These are phyloP conservation scores for Drosophila azteca DNA, from an alignment of 1,140 invertebrate species.

Conservation along the genomic window DNA sequence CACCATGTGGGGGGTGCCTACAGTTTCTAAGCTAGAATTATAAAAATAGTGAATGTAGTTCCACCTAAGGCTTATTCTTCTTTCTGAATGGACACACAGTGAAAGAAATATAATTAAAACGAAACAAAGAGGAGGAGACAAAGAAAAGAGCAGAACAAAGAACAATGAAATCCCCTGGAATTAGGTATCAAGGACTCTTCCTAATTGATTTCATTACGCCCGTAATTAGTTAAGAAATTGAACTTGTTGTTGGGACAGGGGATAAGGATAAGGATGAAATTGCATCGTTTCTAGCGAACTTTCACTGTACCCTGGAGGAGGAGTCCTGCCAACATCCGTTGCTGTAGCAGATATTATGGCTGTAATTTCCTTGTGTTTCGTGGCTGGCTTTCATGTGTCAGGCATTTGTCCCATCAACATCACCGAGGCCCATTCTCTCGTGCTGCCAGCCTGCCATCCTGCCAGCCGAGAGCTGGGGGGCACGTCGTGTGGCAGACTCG, in stretches of 20 bases:
- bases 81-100: constrained; percentile 6
- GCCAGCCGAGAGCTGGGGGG: constrained; percentile 1
- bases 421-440: background rate
- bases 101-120: background rate
- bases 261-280: constrained; percentile 8
- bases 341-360: constrained; percentile 40
- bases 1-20: too few species aligned
- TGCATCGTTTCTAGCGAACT: constrained; percentile 9
- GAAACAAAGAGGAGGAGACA: constrained; percentile 10
- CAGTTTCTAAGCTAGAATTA: too few species aligned
- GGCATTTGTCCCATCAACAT: constrained; percentile 62
- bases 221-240: constrained; percentile 37
- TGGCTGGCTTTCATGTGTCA: constrained; percentile 55
- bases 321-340: constrained; percentile 21
- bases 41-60: too few species aligned
- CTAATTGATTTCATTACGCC: constrained; percentile 42
- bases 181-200: constrained; percentile 14
- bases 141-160: constrained; percentile 3
- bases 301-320: constrained; percentile 31
- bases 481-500: constrained; percentile 31
- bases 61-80: too few species aligned
- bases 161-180: constrained; percentile 36
- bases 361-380: constrained; percentile 63
- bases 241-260: constrained; percentile 1
- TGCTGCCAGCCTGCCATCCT: background rate